A percentile compares a stretch with the other conserved stretches of the same genome.
phyloP scores from a whole-genome alignment of 2,888 invertebrate species.

The Mechanitis messenoides region DNA sequence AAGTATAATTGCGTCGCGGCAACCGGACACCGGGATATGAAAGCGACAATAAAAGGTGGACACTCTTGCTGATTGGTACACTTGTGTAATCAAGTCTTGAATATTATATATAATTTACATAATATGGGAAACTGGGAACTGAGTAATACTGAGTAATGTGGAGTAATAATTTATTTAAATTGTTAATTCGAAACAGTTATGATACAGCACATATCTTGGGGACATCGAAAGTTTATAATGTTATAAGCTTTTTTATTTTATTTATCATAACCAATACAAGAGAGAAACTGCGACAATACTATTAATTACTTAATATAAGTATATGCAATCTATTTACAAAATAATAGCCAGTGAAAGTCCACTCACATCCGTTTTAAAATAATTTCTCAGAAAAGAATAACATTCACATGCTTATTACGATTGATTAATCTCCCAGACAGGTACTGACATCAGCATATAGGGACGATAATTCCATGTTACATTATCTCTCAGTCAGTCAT shows the following conservation, averaged over 20 bases:
- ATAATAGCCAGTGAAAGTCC: neutral
- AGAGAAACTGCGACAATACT: no score
- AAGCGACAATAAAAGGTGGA: slow-evolving; percentile 74
- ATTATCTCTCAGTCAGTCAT: slow-evolving; percentile 18
- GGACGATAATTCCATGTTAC: slow-evolving; percentile 25
- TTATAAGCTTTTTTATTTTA: no score
- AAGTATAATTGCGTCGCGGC: slow-evolving; percentile 59
- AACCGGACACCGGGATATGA: slow-evolving; percentile 72
- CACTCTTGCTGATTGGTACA: slow-evolving; percentile 68
- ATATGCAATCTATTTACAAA: no score
- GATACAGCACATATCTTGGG: no score
- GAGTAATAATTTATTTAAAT: no score
- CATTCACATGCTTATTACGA: slow-evolving; percentile 9
- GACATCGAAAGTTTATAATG: no score
- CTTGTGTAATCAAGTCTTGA: slow-evolving; percentile 26
- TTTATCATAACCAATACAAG: no score
- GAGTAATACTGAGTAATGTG: no score
- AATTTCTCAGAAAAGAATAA: neutral
- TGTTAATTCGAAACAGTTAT: no score
- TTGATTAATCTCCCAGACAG: slow-evolving; percentile 26
- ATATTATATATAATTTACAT: neutral
- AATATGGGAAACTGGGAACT: neutral
- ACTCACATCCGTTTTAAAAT: neutral
- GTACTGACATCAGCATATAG: slow-evolving; percentile 19
- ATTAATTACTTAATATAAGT: no score